These are phyloP conservation scores for Syritta pipiens DNA, from an alignment of 2,888 invertebrate species.

Conservation along the genomic window DNA sequence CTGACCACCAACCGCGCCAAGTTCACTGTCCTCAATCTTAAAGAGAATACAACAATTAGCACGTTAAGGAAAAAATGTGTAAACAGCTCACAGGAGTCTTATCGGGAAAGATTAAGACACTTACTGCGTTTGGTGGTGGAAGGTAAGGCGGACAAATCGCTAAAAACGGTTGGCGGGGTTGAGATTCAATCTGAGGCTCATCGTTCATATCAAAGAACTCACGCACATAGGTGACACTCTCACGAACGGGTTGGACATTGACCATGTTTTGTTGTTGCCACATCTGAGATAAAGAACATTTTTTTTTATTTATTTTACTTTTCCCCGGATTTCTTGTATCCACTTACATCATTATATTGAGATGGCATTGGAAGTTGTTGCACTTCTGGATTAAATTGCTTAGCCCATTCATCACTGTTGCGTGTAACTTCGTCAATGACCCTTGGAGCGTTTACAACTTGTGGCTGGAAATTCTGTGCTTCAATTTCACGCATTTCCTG, in stretches of 20 bases:
- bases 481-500: conserved; percentile 90
- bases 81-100: too few species aligned
- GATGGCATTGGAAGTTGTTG: not conserved
- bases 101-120: conserved; percentile 8
- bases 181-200: conserved; percentile 62
- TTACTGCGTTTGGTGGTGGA: conserved; percentile 26
- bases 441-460: conserved; percentile 72
- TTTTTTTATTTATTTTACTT: not conserved
- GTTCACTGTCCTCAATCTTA: conserved; percentile 80
- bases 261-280: conserved; percentile 72
- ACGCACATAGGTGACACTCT: conserved; percentile 73
- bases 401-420: conserved; percentile 81
- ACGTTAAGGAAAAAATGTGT: conserved; percentile 65
- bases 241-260: conserved; percentile 74
- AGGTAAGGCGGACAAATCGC: conserved; percentile 71
- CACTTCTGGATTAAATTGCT: conserved; percentile 81
- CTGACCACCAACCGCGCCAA: conserved; percentile 78
- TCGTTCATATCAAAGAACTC: conserved; percentile 76
- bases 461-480: conserved; percentile 71
- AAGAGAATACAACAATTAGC: conserved; percentile 71
- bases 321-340: not conserved
- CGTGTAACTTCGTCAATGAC: conserved; percentile 74
- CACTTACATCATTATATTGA: conserved; percentile 30
- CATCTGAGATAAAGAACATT: conserved; percentile 46
- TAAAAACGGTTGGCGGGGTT: conserved; percentile 65